Conservation (phyloP, 2,113 vertebrate genomes). For the Motacilla alba region DNA sequence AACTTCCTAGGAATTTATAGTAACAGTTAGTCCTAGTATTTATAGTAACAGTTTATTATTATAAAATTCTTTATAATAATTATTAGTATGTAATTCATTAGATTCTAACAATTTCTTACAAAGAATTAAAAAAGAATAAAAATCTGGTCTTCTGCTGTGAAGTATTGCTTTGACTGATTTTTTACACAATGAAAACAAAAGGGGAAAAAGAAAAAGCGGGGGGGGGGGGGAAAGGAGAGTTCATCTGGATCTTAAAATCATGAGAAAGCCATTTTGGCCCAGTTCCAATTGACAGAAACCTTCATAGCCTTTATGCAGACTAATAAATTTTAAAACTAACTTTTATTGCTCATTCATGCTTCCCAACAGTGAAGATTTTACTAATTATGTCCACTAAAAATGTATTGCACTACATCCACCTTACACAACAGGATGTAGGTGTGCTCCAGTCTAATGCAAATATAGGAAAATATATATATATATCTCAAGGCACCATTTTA, state of each 20-base stretch:
- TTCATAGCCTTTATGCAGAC: background rate
- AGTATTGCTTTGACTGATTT: background rate
- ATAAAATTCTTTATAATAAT: background rate
- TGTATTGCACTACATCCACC: background rate
- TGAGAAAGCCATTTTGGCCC: background rate
- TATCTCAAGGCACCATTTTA: background rate
- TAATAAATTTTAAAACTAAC: background rate
- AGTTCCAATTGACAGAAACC: background rate
- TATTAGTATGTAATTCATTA: background rate
- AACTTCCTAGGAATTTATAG: background rate
- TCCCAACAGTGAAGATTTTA: background rate
- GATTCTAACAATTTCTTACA: background rate
- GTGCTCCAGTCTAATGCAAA: background rate
- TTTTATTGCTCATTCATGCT: background rate
- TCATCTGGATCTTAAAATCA: background rate
- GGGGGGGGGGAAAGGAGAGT: too few relatives aligned
- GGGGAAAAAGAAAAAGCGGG: rapidly evolving
- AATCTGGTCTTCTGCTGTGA: background rate
- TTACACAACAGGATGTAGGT: background rate
- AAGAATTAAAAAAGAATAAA: background rate
- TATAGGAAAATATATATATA: rapidly evolving
- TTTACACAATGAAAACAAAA: rapidly evolving
- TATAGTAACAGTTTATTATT: background rate
- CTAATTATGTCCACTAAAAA: background rate
- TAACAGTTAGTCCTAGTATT: background rate